These are phyloP conservation scores for Xestia rhomboidea DNA, from an alignment of 2,888 invertebrate genomes.

Conservation along the genomic window DNA sequence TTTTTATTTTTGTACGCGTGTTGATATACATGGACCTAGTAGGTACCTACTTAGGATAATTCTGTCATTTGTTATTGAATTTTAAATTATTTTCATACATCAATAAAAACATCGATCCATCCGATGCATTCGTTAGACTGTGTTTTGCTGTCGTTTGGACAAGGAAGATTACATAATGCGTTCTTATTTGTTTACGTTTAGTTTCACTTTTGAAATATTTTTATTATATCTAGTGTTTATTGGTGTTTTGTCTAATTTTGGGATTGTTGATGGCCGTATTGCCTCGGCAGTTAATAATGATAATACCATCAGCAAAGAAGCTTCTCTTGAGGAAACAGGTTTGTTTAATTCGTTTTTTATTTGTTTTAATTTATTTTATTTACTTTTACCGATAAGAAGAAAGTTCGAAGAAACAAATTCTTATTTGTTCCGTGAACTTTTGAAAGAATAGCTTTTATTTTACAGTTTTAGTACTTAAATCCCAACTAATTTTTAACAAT, in stretches of 20 bases:
- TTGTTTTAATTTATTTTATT: background rate
- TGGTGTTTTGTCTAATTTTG: slow-evolving; percentile 12
- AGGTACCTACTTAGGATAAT: slow-evolving; percentile 8
- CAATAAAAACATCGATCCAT: slow-evolving; percentile 43
- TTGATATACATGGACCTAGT: background rate
- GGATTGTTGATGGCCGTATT: slow-evolving; percentile 3
- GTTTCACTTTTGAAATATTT: slow-evolving; percentile 27
- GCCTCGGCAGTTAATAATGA: background rate
- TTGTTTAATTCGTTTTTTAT: background rate
- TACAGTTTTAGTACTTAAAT: no score
- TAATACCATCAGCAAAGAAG: slow-evolving; percentile 14
- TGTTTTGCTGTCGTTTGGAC: slow-evolving; percentile 29
- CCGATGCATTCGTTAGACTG: slow-evolving; percentile 33
- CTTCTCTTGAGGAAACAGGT: slow-evolving; percentile 35
- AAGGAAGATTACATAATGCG: slow-evolving; percentile 46
- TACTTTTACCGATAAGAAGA: background rate
- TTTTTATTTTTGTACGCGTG: slow-evolving; percentile 25
- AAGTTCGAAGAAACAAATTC: background rate
- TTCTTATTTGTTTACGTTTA: slow-evolving; percentile 20
- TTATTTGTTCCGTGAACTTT: no score
- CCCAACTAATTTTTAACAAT: background rate
- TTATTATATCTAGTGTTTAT: slow-evolving; percentile 26
- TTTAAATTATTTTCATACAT: slow-evolving; percentile 39
- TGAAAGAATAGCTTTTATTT: background rate
- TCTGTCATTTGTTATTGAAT: slow-evolving; percentile 44